Evolutionary conservation across 2,113 vertebrate species (phyloP), one percentile per base, ranked within the genome.

Genomic region (Thryonomys swinderianus): DNA sequence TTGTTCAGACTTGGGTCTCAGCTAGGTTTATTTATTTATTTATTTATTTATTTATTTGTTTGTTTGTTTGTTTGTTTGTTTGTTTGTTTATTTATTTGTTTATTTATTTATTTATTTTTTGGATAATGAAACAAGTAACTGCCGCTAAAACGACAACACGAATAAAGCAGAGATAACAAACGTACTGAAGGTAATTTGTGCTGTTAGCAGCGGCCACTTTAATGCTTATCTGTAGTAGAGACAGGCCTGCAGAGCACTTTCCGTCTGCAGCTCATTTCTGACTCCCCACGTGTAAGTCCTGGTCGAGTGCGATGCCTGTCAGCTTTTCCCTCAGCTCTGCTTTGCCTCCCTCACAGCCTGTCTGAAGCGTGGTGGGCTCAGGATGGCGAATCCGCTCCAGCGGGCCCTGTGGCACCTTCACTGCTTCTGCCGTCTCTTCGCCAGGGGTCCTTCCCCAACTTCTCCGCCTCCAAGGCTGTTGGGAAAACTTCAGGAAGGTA

Each of bases 51-150:
- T n/a, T n/a, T n/a, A n/a, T n/a, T n/a, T n/a, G n/a, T n/a, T n/a
- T n/a, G n/a, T n/a, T n/a, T n/a, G n/a, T n/a, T n/a, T n/a, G n/a
- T n/a, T n/a, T n/a, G n/a, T n/a, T n/a, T n/a, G n/a, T n/a, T n/a
- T n/a, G n/a, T n/a, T n/a, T n/a, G n/a, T n/a, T n/a, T n/a, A n/a
- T n/a, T n/a, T n/a, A n/a, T n/a, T n/a, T n/a, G n/a, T n/a, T n/a
- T n/a, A n/a, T n/a, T n/a, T n/a, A n/a, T n/a, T n/a, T n/a, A n/a
- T 73, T 61, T 89, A 25, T 27, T 73, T 27, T 80, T 42, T 71
- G 14, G 57, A 76, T 88, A 88, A 86, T 51, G 25, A 85, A 66
- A 61, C 18, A 91, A 94, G 25, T 32, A 25, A 95, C 34, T 96
- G 40, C 32, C 53, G 67, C 80, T 32, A 67, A 85, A 91, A 91